Conservation (phyloP, 53 echinoderm and acorn worm species). For the Echinarachnius parma region DNA sequence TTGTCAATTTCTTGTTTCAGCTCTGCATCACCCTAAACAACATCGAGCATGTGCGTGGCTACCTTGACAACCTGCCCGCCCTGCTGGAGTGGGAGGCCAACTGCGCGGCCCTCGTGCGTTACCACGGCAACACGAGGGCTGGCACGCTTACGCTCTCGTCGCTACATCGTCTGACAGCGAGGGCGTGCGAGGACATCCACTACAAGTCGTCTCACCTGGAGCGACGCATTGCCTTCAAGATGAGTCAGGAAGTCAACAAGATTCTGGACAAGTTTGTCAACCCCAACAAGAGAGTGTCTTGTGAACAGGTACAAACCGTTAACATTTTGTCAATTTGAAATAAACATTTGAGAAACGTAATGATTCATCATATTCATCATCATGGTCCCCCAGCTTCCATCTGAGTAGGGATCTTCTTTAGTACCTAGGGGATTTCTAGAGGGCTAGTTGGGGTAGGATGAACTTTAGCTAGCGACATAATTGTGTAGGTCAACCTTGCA, state of each 20-base stretch:
- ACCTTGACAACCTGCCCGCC: constrained; percentile 85
- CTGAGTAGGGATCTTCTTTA: too few species aligned
- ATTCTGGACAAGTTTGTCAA: constrained; percentile 76
- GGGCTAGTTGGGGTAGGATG: too few species aligned
- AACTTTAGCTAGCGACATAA: too few species aligned
- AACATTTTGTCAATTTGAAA: too few species aligned
- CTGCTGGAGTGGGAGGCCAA: constrained; percentile 84
- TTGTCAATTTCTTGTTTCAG: too few species aligned
- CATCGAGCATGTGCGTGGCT: constrained; percentile 88
- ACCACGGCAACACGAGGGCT: constrained; percentile 61
- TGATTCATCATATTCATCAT: too few species aligned
- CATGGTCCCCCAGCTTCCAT: too few species aligned
- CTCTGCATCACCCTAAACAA: constrained; percentile 97
- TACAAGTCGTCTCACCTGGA: constrained; percentile 72
- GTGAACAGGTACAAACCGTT: constrained; percentile 81
- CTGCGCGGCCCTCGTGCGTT: constrained; percentile 57
- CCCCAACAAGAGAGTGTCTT: constrained; percentile 27
- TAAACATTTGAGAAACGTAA: too few species aligned
- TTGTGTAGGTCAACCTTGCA: too few species aligned
- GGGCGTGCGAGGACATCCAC: constrained; percentile 65
- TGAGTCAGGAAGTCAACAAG: constrained; percentile 80
- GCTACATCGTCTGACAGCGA: constrained; percentile 69
- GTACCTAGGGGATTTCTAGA: too few species aligned
- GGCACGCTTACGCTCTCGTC: constrained; percentile 77
- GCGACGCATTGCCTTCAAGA: constrained; percentile 75